Conservation (phyloP, 2,888 invertebrate species). For the Cyclophora albipunctata region DNA sequence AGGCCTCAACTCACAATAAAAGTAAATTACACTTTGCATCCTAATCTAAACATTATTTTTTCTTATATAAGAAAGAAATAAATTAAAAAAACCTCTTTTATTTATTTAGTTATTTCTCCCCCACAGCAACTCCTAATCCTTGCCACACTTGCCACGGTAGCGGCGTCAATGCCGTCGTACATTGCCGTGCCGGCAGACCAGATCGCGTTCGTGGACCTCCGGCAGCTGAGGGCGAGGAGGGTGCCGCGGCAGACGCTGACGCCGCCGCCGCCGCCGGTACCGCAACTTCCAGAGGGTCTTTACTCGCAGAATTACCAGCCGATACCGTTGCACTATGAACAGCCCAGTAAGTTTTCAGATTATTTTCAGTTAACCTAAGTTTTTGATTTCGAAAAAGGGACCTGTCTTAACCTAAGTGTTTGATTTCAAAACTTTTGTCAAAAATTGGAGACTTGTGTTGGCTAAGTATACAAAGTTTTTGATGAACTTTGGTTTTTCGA, state of each 20-base stretch:
- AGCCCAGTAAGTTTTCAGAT: conserved; percentile 44
- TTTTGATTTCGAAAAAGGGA: too few relatives aligned
- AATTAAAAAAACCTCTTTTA: too few relatives aligned
- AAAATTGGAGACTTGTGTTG: too few relatives aligned
- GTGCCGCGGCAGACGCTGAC: conserved; percentile 55
- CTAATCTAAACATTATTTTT: too few relatives aligned
- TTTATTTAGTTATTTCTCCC: too few relatives aligned
- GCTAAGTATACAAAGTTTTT: too few relatives aligned
- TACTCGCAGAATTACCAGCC: conserved; percentile 53
- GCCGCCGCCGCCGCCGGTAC: conserved; percentile 38
- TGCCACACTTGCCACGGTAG: conserved; percentile 37
- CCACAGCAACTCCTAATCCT: conserved; percentile 47
- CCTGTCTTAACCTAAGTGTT: too few relatives aligned
- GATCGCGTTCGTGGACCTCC: conserved; percentile 74
- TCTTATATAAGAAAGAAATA: too few relatives aligned
- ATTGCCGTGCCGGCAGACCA: conserved; percentile 78
- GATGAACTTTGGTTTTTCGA: neutral
- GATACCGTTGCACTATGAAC: conserved; percentile 41
- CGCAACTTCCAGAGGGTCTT: conserved; percentile 30
- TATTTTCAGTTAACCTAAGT: too few relatives aligned
- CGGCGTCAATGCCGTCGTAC: conserved; percentile 71
- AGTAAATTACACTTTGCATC: too few relatives aligned
- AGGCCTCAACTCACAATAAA: too few relatives aligned
- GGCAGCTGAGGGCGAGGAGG: conserved; percentile 45
- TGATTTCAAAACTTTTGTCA: too few relatives aligned